A percentile compares a stretch with the other conserved stretches of the same genome.
These are phyloP conservation scores for Atopsyche davidsoni DNA, from an alignment of 1,140 invertebrate species.

Conservation along the genomic window DNA sequence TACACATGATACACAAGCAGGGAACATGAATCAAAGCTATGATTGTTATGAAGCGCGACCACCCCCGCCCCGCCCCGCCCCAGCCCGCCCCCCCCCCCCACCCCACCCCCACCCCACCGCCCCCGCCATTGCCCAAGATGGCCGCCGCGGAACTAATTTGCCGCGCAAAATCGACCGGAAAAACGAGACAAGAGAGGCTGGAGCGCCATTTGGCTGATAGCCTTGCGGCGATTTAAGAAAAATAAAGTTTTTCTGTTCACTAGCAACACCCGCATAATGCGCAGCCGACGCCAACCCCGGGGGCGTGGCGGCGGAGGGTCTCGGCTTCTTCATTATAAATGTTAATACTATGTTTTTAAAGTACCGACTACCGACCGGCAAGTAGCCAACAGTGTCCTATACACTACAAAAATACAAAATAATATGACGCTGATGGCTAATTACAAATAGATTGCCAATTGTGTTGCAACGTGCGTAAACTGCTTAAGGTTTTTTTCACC, in stretches of 20 bases:
- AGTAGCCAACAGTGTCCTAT: background rate
- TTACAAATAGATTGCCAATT: no score
- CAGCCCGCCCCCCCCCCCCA: no score
- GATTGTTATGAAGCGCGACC: background rate
- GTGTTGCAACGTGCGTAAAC: no score
- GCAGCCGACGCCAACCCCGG: background rate
- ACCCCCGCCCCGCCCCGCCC: background rate
- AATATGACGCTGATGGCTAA: no score
- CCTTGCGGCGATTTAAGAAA: slow-evolving; percentile 19
- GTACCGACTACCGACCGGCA: background rate
- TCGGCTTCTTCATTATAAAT: background rate
- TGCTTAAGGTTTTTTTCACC: no score
- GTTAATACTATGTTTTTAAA: background rate
- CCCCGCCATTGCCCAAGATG: background rate
- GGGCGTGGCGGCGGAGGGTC: background rate
- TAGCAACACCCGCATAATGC: slow-evolving; percentile 16
- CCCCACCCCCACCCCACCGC: no score
- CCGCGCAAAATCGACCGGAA: slow-evolving; percentile 24
- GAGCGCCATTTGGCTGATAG: slow-evolving; percentile 19
- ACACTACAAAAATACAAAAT: background rate
- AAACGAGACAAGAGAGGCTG: slow-evolving; percentile 14
- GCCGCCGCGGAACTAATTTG: slow-evolving; percentile 16
- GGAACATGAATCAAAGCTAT: background rate
- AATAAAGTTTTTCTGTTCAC: slow-evolving; percentile 18
- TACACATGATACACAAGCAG: background rate